Base-by-base conservation (phyloP, 2,113 vertebrate species). In the Synchiropus splendidus region DNA sequence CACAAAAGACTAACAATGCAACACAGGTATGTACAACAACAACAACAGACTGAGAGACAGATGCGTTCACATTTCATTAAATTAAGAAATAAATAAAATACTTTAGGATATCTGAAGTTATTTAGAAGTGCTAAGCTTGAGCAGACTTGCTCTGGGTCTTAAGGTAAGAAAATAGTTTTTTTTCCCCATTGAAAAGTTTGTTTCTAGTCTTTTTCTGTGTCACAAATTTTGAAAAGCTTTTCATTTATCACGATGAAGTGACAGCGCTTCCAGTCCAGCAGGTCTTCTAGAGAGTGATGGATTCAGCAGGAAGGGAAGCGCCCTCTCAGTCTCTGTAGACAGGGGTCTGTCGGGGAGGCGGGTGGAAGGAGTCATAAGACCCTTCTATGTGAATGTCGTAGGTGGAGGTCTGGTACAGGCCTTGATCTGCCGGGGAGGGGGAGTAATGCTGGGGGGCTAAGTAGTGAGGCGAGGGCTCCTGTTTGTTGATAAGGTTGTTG, bases 401-500 rank as follows among this genome's bases (percentile, higher is more conserved):
- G 15, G 79, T 61, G 6, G 79, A 72, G 54, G 79, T 66, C 59
- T 86, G 89, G 77, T 93, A 98, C 39, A 88, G 76, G 9, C 86
- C 70, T n/a, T 90, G 90, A 16, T 83, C 79, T 1, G 84, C 54
- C 0, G 87, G 58, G 31, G 90, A 85, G 37, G 79, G 74, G 31
- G 83, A 79, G 69, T 83, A 85, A 46, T 76, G 83, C 34, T 84
- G 83, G 6, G 55, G 30, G 2, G 73, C 61, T 38, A 78, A 63
- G 58, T 83, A 87, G 45, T 72, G 75, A 4, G 75, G 88, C 2
- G 90, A 91, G 0, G 86, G 79, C 33, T 95, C 94, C 67, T 90
- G 95, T 79, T 97, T 98, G 63, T 91, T 78, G 36, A 92, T 82
- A 67, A 94, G 88, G 71, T 92, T 97, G 8, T 89, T 89, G 15